Base-by-base conservation (phyloP, 37 sponge, comb jelly and placozoan species). In the Chondrilla cf. caribensis region DNA sequence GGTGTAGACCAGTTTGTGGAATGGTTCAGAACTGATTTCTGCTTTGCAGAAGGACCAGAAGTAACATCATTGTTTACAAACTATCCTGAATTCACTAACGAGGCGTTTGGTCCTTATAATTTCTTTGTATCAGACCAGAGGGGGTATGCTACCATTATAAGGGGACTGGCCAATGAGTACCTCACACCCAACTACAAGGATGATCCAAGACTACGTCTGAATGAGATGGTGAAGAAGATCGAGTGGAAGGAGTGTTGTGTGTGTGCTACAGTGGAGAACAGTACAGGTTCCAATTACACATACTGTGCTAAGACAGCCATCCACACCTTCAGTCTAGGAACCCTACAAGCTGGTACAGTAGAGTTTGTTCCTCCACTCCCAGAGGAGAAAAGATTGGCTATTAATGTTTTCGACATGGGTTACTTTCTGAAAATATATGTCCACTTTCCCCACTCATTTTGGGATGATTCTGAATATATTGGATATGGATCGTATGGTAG, bases 161-260 rank as follows among this genome's bases (percentile, higher is more conserved):
- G 43, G 29, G 47, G 80, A 18, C 54, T 85, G 18, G 85, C 80
- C 21, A 22, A 76, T 26, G 62, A 60, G 36, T 77, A 65, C 58
- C 55, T 82, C 41, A 73, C 14, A 3, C 76, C 76, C 24, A 15
- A 31, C 29, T 62, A 62, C 29, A 15, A 62, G 29, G 7, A 6
- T 29, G 85, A 86, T 43, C 65, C 62, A 25, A 36, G 82, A 60
- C 37, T 91, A 26, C 73, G 66, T 25, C 47, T 87, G 58, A 78
- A 64, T 24, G 54, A 80, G 0, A 62, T 43, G 2, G 85, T 91
- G 25, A 84, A 47, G 17, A 24, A 37, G 0, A 78, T 87, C 31
- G 60, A 87, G 22, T 85, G 82, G 83, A 81, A 68, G 32, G 81
- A 87, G 26, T 42, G 76, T 0, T 87, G 89, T 79, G 92, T 92